A percentile compares a stretch with the other conserved stretches of the same genome.
Evolutionary conservation across 2,113 vertebrate genomes (phyloP).

Genomic region (Chaetorhynchus papuensis): DNA sequence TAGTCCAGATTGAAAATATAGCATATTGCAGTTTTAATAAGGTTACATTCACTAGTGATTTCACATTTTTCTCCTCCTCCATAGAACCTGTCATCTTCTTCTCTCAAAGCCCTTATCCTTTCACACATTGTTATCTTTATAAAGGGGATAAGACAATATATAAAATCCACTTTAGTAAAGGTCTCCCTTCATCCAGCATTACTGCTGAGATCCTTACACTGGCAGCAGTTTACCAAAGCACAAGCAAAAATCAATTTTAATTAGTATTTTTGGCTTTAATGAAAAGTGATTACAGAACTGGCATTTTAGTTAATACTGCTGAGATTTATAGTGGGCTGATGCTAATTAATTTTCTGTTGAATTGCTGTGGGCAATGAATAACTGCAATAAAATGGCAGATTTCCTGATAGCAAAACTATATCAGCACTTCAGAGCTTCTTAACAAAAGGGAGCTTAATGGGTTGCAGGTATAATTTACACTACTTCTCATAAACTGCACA

Average conservation of each 20-base stretch:
- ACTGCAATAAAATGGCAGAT: conserved; percentile 70
- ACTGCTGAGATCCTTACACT: conserved; percentile 62
- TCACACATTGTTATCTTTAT: conserved; percentile 74
- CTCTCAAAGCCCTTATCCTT: conserved; percentile 40
- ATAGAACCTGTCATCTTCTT: conserved; percentile 7
- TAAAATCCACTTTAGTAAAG: conserved; percentile 75
- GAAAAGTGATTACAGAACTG: conserved; percentile 82
- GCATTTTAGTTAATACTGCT: conserved; percentile 80
- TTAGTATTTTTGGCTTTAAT: conserved; percentile 84
- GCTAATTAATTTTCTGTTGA: conserved; percentile 81
- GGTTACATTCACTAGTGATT: background rate
- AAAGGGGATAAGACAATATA: conserved; percentile 60
- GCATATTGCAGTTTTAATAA: conserved; percentile 39
- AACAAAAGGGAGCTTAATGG: conserved; percentile 70
- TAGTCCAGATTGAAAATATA: background rate
- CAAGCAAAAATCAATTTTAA: conserved; percentile 82
- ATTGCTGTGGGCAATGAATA: conserved; percentile 68
- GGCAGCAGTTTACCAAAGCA: conserved; percentile 74
- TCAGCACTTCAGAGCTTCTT: conserved; percentile 66
- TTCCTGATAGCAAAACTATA: conserved; percentile 69
- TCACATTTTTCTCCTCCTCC: background rate
- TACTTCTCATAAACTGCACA: conserved; percentile 50
- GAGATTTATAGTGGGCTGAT: conserved; percentile 77
- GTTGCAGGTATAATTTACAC: conserved; percentile 68
- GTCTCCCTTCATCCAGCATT: conserved; percentile 57